Evolutionary conservation across 2,888 invertebrate genomes (phyloP), one percentile per base, ranked within the genome.

Genomic region (Ennomos fuscantarius): DNA sequence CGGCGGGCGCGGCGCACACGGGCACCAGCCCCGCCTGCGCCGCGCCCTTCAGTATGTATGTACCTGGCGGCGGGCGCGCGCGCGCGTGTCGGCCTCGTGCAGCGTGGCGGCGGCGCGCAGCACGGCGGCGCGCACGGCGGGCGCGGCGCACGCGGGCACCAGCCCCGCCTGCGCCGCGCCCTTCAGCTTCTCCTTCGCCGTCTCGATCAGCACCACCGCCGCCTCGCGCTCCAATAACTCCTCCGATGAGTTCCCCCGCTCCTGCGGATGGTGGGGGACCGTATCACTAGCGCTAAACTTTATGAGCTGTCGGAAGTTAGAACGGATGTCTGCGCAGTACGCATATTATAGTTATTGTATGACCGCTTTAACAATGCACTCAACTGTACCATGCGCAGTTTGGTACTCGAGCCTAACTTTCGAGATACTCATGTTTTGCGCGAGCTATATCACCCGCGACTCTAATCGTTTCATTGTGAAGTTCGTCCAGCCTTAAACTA

Each of bases 121-220:
- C 62, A 97, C 94, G 48, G 96, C 96, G 58, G 93, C 93, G 73
- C 96, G 95, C 55, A 95, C 95, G 39, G 97, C 95, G 60, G 93
- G 93, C 56, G 95, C 94, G 62, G 96, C 96, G 67, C 87, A 82
- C 53, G 78, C 68, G 62, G 91, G 81, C 63, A 94, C 90, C 63
- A 96, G 94, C 51, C 95, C 95, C 32, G 96, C 96, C 74, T 96
- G 94, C 57, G 95, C 84, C 50, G 96, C 95, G 44, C 96, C 96
- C 81, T 96, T 96, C 44, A 97, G 87, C 82, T 97, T 97, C 82
- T 97, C 97, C 74, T 97, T 97, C 0, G 96, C 95, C 0, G 97
- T 97, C 87, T 97, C 97, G 63, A 97, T 94, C 65, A 97, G 89
- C 0, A 96, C 96, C 69, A 95, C 94, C 51, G 95, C 95, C 39